phyloP scores from a whole-genome alignment of 2,888 invertebrate genomes.

The Chymomyza procnemis region DNA sequence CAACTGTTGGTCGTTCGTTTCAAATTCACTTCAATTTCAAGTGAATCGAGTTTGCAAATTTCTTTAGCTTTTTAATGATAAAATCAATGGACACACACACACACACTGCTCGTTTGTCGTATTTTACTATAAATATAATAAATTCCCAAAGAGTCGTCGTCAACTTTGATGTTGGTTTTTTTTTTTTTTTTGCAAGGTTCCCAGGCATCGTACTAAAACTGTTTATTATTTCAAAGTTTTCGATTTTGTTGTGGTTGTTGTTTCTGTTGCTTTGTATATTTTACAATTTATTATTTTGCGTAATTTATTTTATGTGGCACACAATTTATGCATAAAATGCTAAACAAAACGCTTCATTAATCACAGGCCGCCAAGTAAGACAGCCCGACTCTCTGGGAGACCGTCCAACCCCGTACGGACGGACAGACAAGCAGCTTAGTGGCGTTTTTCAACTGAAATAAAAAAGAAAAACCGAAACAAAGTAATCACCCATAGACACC shows the following conservation, averaged over 20 bases:
- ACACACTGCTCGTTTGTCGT: too few relatives aligned
- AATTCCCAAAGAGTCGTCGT: constrained; percentile 39
- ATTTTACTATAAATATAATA: constrained; percentile 19
- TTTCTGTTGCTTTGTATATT: constrained; percentile 43
- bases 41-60: constrained; percentile 64
- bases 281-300: constrained; percentile 70
- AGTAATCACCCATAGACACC: background rate
- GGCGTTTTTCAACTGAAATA: background rate
- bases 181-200: background rate
- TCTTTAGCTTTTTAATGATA: constrained; percentile 54
- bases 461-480: background rate
- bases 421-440: background rate
- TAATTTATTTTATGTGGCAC: constrained; percentile 66
- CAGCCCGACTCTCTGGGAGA: background rate
- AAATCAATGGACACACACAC: constrained; percentile 36
- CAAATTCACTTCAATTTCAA: constrained; percentile 36
- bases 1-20: background rate
- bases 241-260: constrained; percentile 40
- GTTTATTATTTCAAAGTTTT: constrained; percentile 60
- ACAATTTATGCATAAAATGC: constrained; percentile 64
- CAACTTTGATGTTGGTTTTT: background rate
- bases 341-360: constrained; percentile 68
- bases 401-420: background rate
- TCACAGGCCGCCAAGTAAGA: constrained; percentile 34
- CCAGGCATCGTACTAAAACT: constrained; percentile 19